Conservation (phyloP, 2,113 vertebrate species). For the Chitala chitala region DNA sequence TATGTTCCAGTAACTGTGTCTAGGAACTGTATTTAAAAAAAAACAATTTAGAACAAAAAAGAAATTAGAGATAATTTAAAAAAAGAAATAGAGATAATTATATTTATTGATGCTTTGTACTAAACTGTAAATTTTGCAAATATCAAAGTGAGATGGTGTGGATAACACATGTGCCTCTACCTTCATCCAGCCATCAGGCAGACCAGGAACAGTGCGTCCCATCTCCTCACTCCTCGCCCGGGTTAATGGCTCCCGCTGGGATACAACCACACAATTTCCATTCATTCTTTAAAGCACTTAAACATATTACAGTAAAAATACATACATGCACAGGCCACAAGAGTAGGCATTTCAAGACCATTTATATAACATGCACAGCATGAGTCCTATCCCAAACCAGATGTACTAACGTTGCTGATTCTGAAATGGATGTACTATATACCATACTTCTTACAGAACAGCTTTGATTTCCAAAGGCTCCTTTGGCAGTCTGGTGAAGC, state of each 20-base stretch:
- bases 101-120: too few species aligned
- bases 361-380: background rate
- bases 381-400: background rate
- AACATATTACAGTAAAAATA: background rate
- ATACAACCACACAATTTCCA: constrained; percentile 17
- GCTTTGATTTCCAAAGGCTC: too few species aligned
- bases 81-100: too few species aligned
- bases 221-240: constrained; percentile 93
- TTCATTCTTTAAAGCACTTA: background rate
- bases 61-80: background rate
- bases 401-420: background rate
- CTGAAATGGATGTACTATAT: background rate
- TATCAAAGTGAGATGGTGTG: background rate
- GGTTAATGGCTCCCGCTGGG: constrained; percentile 79
- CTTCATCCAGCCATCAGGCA: constrained; percentile 93
- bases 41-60: background rate
- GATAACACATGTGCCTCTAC: constrained; percentile 51
- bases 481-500: too few species aligned
- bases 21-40: constrained; percentile 89
- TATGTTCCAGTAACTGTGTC: constrained; percentile 91
- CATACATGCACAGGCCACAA: background rate
- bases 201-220: constrained; percentile 84
- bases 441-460: too few species aligned
- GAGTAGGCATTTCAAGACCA: background rate
- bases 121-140: too few species aligned